phyloP scores from a whole-genome alignment of 2,113 vertebrate genomes.

The Xyrauchen texanus region DNA sequence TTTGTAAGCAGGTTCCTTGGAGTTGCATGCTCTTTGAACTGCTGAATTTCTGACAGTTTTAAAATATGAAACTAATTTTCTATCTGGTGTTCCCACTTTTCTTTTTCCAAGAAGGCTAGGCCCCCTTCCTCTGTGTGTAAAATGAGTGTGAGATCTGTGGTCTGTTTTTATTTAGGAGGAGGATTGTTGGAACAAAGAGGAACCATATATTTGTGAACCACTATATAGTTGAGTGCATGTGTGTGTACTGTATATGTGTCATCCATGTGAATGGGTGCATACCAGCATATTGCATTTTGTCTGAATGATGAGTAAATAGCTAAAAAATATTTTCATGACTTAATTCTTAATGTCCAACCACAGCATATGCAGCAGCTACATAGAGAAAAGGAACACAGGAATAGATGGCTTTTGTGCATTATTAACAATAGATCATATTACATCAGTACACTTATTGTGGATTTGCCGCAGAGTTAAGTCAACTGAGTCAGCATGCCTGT shows the following conservation, averaged over 20 bases:
- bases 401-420: neutral
- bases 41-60: no score
- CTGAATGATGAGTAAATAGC: neutral
- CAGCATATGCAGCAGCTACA: neutral
- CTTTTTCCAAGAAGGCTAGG: no score
- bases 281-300: neutral
- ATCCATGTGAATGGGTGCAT: slow-evolving; percentile 7
- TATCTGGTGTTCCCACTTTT: no score
- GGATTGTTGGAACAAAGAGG: neutral
- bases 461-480: neutral
- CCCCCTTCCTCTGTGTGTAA: no score
- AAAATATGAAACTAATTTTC: no score
- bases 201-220: neutral
- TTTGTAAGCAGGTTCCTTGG: no score
- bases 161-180: neutral
- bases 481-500: neutral
- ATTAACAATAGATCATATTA: neutral
- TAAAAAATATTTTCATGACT: neutral
- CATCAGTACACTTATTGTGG: neutral
- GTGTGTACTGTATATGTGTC: neutral
- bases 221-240: neutral
- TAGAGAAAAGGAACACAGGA: neutral
- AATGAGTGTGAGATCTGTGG: no score
- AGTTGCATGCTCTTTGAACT: no score
- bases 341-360: neutral